Conservation (phyloP, 2,113 vertebrate genomes). For the Himantopus leucocephalus region DNA sequence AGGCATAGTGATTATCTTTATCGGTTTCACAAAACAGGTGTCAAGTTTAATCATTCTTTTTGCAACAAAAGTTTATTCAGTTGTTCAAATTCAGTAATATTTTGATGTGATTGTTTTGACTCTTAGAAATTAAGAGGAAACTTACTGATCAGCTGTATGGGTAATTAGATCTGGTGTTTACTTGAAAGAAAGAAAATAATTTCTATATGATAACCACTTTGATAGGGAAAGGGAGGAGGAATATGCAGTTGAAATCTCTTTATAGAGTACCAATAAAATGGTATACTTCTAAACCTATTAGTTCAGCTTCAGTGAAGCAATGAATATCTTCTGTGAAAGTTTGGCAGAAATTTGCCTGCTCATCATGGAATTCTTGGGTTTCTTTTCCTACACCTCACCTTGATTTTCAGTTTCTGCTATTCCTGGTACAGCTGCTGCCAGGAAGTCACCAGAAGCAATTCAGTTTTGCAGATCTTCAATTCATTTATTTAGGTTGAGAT, state of each 20-base stretch:
- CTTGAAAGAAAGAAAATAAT: neutral
- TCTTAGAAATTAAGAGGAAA: neutral
- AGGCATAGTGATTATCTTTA: neutral
- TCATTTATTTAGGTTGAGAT: neutral
- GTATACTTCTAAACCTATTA: neutral
- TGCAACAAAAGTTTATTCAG: neutral
- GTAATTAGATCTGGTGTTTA: constrained; percentile 3
- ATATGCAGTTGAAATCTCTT: neutral
- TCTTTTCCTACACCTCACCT: neutral
- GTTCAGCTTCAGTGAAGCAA: constrained; percentile 28
- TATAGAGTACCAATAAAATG: neutral
- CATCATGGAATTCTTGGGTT: neutral
- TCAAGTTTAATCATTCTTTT: neutral
- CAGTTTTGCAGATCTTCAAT: neutral
- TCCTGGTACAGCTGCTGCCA: neutral
- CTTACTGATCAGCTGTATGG: neutral
- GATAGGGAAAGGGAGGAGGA: neutral
- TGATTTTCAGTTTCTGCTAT: neutral
- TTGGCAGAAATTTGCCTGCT: neutral
- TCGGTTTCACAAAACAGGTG: neutral
- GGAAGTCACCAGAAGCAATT: neutral
- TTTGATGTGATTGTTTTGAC: neutral
- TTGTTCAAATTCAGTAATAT: neutral
- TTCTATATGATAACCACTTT: neutral
- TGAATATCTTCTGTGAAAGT: neutral